Evolutionary conservation across 1,140 invertebrate genomes (phyloP).

Genomic region (Steinernema feltiae): DNA sequence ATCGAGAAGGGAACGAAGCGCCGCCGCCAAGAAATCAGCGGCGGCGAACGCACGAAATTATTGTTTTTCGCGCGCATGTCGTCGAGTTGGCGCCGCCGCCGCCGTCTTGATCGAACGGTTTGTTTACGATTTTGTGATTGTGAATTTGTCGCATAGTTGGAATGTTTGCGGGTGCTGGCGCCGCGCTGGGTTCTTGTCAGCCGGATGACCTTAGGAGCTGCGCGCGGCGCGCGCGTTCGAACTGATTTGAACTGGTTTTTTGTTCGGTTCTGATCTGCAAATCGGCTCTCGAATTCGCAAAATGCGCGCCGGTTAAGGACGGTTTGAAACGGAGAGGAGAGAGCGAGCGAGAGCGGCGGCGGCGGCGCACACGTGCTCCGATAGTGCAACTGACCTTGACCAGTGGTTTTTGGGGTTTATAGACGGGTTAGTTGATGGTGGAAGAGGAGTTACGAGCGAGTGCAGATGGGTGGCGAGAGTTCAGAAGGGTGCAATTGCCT

Average conservation of each 20-base stretch:
- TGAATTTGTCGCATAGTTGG: background rate
- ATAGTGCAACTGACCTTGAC: background rate
- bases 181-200: background rate
- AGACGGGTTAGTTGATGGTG: background rate
- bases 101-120: constrained; percentile 5
- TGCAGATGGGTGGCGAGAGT: background rate
- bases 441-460: background rate
- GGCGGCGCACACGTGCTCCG: background rate
- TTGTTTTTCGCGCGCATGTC: too few relatives aligned
- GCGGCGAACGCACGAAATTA: background rate
- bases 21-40: background rate
- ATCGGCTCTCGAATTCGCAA: too few relatives aligned
- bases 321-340: background rate
- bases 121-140: background rate
- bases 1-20: background rate
- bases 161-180: background rate
- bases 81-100: background rate
- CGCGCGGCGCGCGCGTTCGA: background rate
- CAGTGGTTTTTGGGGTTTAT: background rate
- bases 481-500: background rate
- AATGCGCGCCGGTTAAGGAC: too few relatives aligned
- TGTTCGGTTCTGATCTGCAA: background rate
- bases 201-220: background rate
- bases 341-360: background rate
- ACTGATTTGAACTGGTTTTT: background rate